These are phyloP conservation scores for Machimus rusticus DNA, from an alignment of 2,888 invertebrate genomes.

Conservation along the genomic window DNA sequence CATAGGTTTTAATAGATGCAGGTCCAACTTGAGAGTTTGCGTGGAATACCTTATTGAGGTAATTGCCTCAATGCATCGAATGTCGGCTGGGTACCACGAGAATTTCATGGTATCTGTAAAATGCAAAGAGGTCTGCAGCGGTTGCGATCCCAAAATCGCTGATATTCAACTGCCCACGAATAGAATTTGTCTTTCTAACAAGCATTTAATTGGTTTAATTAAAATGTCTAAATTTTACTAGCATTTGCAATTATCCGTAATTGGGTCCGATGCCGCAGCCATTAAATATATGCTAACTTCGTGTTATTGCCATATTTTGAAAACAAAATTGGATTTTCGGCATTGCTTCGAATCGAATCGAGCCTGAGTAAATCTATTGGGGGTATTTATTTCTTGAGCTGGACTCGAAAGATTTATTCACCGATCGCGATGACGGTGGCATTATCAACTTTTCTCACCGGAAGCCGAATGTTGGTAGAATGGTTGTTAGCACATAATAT, in stretches of 20 bases:
- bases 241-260: neutral
- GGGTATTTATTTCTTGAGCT: neutral
- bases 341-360: neutral
- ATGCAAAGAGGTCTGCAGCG: neutral
- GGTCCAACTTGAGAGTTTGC: neutral
- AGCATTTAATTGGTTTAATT: neutral
- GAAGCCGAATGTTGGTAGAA: neutral
- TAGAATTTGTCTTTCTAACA: neutral
- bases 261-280: neutral
- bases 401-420: neutral
- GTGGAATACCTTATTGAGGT: neutral
- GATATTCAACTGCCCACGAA: neutral
- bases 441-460: neutral
- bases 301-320: neutral
- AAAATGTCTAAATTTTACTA: neutral
- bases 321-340: neutral
- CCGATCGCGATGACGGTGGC: neutral
- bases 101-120: neutral
- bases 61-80: neutral
- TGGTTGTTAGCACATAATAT: neutral
- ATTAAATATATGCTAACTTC: neutral
- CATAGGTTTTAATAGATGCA: neutral
- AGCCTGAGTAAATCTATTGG: neutral
- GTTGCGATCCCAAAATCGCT: neutral
- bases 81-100: neutral